phyloP scores from a whole-genome alignment of 1,140 invertebrate species.

The Pseudomyrmex pallidus region DNA sequence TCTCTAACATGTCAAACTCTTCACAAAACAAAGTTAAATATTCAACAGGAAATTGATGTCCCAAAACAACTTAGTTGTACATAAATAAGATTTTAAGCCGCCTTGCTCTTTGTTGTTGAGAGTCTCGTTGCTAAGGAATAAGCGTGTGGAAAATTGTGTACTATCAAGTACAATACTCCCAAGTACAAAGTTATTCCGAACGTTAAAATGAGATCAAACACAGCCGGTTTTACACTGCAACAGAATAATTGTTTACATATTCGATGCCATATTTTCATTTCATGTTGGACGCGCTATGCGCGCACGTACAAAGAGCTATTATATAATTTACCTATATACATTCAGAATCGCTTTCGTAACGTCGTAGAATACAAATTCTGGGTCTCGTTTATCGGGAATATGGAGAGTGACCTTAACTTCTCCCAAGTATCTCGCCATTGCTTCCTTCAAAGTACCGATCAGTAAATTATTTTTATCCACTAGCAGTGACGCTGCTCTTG shows the following conservation, averaged over 20 bases:
- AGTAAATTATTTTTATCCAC: constrained; percentile 88
- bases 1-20: not conserved
- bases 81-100: constrained; percentile 72
- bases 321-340: constrained; percentile 92
- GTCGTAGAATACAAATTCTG: constrained; percentile 97
- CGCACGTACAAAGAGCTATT: no score
- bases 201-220: constrained; percentile 98
- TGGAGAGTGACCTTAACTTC: constrained; percentile 90
- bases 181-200: constrained; percentile 94
- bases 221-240: constrained; percentile 97
- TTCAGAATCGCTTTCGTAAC: constrained; percentile 91
- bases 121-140: constrained; percentile 80
- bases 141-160: constrained; percentile 89
- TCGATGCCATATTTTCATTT: not conserved
- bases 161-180: constrained; percentile 91
- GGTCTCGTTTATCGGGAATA: constrained; percentile 93
- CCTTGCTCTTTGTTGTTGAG: constrained; percentile 80
- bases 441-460: constrained; percentile 89
- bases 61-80: not conserved
- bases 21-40: constrained; percentile 14
- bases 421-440: constrained; percentile 91
- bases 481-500: constrained; percentile 91
- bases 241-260: constrained; percentile 71
- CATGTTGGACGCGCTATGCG: no score
- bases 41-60: constrained; percentile 11